Evolutionary conservation across 2,113 vertebrate genomes (phyloP).

Genomic region (Tyto alba): DNA sequence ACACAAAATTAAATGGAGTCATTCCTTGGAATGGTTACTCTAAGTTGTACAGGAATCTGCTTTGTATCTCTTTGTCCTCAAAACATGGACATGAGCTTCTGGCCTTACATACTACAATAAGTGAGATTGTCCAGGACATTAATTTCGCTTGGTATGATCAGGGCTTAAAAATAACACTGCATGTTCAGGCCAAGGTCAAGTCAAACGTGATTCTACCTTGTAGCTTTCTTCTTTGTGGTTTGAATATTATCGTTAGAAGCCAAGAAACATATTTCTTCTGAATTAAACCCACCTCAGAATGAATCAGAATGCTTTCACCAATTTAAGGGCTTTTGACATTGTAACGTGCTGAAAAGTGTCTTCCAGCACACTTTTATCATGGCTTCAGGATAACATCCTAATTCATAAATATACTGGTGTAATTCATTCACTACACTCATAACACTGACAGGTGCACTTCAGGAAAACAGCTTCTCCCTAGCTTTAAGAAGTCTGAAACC

Average conservation of each 20-base stretch:
- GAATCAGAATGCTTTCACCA: background rate
- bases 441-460: background rate
- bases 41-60: background rate
- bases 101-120: background rate
- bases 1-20: background rate
- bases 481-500: background rate
- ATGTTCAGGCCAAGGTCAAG: background rate
- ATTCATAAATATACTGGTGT: background rate
- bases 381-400: background rate
- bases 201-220: background rate
- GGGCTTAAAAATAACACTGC: background rate
- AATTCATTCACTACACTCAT: background rate
- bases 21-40: background rate
- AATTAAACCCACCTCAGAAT: background rate
- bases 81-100: background rate
- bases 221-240: slow-evolving; percentile 3
- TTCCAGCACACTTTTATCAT: background rate
- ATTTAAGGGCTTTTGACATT: background rate
- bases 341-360: background rate
- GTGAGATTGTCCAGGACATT: background rate
- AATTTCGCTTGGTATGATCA: background rate
- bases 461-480: background rate
- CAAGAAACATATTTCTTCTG: background rate
- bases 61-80: background rate
- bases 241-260: background rate